phyloP scores from a whole-genome alignment of 2,797 vertebrate genomes.

The Danio jaintianensis region DNA sequence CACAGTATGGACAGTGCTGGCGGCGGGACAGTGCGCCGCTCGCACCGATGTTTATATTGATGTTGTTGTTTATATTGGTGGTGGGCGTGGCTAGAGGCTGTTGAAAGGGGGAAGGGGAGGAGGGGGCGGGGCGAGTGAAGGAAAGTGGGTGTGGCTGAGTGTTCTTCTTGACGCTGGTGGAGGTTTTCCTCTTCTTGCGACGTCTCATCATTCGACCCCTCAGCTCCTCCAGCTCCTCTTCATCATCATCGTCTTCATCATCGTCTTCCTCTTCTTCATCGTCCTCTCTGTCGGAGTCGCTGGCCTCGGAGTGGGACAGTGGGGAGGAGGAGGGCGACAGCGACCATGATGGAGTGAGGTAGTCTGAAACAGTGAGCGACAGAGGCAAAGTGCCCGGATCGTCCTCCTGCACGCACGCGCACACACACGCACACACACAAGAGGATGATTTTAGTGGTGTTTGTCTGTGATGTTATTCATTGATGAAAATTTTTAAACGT shows the following conservation, averaged over 20 bases:
- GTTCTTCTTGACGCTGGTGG: conserved; percentile 74
- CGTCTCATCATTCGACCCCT: conserved; percentile 79
- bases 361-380: conserved; percentile 82
- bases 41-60: conserved; percentile 81
- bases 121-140: conserved; percentile 71
- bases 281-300: conserved; percentile 82
- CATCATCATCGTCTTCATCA: conserved; percentile 78
- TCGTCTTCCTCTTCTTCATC: conserved; percentile 83
- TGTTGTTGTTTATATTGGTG: conserved; percentile 84
- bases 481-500: too few species aligned
- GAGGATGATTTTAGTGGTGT: background rate
- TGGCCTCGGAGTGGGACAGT: conserved; percentile 81
- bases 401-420: conserved; percentile 71
- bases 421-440: background rate
- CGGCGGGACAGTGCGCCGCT: conserved; percentile 67
- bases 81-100: conserved; percentile 70
- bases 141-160: conserved; percentile 54
- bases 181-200: conserved; percentile 79
- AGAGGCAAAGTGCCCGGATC: conserved; percentile 79
- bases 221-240: conserved; percentile 80
- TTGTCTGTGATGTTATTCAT: too few species aligned
- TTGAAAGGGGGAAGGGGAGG: conserved; percentile 64
- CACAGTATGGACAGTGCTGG: conserved; percentile 82
- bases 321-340: conserved; percentile 83
- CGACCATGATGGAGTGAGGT: conserved; percentile 85